Percentiles rank a stretch among this genome's conserved stretches.
phyloP scores from a whole-genome alignment of 2,797 vertebrate species.

The Poeciliopsis presidionis region DNA sequence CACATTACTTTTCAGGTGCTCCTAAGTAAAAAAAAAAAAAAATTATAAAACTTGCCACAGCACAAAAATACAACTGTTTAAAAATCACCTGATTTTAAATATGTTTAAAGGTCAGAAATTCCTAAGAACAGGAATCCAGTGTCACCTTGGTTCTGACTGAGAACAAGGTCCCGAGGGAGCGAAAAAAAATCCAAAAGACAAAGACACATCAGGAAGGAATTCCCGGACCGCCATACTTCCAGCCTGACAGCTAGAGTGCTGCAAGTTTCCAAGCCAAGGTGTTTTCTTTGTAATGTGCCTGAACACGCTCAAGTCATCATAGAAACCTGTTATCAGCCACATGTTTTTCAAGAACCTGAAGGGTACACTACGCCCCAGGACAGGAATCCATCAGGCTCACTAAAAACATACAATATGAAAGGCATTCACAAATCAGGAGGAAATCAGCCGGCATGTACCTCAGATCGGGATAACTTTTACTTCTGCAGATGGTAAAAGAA shows the following conservation, averaged over 20 bases:
- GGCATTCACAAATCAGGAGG: not conserved
- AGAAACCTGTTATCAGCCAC: conserved; percentile 64
- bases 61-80: not conserved
- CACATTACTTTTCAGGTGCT: not conserved
- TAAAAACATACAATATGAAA: conserved; percentile 15
- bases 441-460: not conserved
- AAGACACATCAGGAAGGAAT: conserved; percentile 61
- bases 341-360: conserved; percentile 8
- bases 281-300: conserved; percentile 55
- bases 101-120: conserved; percentile 34
- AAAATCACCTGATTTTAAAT: conserved; percentile 31
- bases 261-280: conserved; percentile 48
- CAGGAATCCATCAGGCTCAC: conserved; percentile 6
- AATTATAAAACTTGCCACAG: not conserved
- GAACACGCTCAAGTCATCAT: conserved; percentile 63
- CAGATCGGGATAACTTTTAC: not conserved
- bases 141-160: conserved; percentile 1
- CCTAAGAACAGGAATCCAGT: conserved; percentile 51
- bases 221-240: conserved; percentile 75
- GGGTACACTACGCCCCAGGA: conserved; percentile 7
- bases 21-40: not conserved
- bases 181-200: conserved; percentile 24
- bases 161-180: conserved; percentile 32
- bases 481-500: not conserved
- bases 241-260: conserved; percentile 53